A percentile compares a stretch with the other conserved stretches of the same genome.
Evolutionary conservation across 2,888 invertebrate genomes (phyloP).

Genomic region (Eucera pruinosa): DNA sequence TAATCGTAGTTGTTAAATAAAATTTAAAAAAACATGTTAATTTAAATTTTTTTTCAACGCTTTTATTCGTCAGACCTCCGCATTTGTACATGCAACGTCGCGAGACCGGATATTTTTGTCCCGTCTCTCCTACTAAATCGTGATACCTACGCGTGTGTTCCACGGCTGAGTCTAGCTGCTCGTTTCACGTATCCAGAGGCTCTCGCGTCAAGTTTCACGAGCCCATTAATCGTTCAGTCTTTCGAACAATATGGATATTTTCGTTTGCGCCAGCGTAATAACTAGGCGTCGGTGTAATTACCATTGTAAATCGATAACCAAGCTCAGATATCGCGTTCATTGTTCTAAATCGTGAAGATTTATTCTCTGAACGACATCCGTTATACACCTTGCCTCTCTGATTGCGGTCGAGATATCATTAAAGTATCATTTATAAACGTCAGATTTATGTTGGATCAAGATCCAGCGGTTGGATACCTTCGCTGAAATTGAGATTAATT

Average conservation of each 20-base stretch:
- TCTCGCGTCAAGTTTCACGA: conserved; percentile 53
- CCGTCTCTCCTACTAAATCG: conserved; percentile 44
- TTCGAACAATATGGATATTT: conserved; percentile 49
- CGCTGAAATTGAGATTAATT: conserved; percentile 44
- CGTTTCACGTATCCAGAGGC: conserved; percentile 34
- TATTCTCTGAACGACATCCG: conserved; percentile 42
- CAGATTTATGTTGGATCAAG: conserved; percentile 40
- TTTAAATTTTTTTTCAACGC: too few relatives aligned
- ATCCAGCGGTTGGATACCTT: conserved; percentile 8
- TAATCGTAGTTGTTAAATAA: too few relatives aligned
- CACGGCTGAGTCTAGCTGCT: conserved; percentile 14
- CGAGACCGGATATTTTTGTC: conserved; percentile 50
- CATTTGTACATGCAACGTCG: conserved; percentile 44
- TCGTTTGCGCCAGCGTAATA: conserved; percentile 24
- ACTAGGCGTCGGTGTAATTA: conserved; percentile 31
- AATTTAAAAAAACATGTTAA: too few relatives aligned
- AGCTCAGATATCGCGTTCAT: conserved; percentile 21
- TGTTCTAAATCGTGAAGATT: conserved; percentile 35
- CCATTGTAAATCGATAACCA: conserved; percentile 19
- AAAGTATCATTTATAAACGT: conserved; percentile 50
- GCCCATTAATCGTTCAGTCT: conserved; percentile 40
- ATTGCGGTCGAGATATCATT: conserved; percentile 44
- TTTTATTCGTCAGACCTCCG: conserved; percentile 44
- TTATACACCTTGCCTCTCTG: conserved; percentile 33
- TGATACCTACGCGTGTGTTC: conserved; percentile 50